A percentile compares a stretch with the other conserved stretches of the same genome.
Conservation (phyloP, 2,797 vertebrate genomes). For the Gouania willdenowi region DNA sequence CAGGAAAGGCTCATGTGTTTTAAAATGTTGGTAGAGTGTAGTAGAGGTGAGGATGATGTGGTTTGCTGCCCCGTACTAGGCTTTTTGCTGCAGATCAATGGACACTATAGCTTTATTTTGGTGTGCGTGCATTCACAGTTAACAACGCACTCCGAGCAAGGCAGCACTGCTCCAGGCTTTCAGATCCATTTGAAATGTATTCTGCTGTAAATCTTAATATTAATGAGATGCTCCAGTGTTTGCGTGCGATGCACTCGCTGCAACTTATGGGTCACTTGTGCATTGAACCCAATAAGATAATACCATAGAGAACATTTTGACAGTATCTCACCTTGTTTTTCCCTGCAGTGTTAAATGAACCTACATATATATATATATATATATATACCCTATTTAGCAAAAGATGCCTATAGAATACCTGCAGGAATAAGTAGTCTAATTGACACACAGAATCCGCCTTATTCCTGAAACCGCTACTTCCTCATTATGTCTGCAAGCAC, state of each 20-base stretch:
- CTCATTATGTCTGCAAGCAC: too few relatives aligned
- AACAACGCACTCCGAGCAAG: constrained; percentile 21
- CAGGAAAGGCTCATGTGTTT: neutral
- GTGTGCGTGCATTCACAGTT: constrained; percentile 6
- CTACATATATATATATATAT: too few relatives aligned
- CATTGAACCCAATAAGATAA: too few relatives aligned
- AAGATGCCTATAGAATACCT: too few relatives aligned
- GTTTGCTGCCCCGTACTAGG: constrained; percentile 1
- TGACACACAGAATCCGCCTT: too few relatives aligned
- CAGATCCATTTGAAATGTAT: constrained; percentile 40
- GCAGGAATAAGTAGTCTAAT: too few relatives aligned
- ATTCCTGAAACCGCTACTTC: too few relatives aligned
- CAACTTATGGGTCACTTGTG: constrained; percentile 11
- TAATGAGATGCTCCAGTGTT: constrained; percentile 26
- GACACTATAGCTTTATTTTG: constrained; percentile 12
- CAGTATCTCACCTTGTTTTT: neutral
- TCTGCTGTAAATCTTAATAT: constrained; percentile 35
- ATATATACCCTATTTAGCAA: too few relatives aligned
- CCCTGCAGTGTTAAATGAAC: too few relatives aligned
- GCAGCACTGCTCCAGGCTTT: constrained; percentile 20
- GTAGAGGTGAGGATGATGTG: constrained; percentile 18
- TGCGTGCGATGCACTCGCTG: neutral
- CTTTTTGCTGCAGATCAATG: constrained; percentile 1
- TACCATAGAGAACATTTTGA: too few relatives aligned
- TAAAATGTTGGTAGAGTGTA: constrained; percentile 13